phyloP scores from a whole-genome alignment of 2,797 vertebrate species.

The Triplophysa bombifrons region DNA sequence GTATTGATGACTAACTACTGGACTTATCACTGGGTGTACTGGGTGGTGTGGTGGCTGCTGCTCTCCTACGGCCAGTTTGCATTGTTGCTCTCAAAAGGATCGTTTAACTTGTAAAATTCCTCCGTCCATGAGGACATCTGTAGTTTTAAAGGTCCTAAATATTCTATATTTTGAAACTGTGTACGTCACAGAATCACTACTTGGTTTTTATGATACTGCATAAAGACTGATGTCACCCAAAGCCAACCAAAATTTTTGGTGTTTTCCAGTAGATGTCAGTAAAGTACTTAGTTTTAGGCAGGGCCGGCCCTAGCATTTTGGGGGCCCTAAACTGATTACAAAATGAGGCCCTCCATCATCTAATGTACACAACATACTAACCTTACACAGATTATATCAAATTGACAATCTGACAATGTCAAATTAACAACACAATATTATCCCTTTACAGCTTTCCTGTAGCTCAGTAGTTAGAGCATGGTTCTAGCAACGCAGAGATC shows the following conservation, averaged over 20 bases:
- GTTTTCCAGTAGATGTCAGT: slow-evolving; percentile 23
- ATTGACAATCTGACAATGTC: no score
- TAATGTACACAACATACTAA: no score
- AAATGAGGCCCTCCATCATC: no score
- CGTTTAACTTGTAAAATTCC: background rate
- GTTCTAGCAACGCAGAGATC: no score
- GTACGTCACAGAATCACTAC: background rate
- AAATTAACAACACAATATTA: no score
- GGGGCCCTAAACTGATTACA: no score
- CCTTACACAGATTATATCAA: no score
- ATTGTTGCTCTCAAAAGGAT: background rate
- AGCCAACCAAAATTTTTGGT: background rate
- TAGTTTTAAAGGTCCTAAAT: background rate
- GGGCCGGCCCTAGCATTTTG: no score
- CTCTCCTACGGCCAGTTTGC: slow-evolving; percentile 71
- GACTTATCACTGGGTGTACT: slow-evolving; percentile 85
- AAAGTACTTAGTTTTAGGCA: background rate
- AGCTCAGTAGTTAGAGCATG: no score
- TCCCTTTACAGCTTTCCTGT: no score
- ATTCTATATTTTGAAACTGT: background rate
- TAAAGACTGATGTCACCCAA: background rate
- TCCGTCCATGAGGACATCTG: background rate
- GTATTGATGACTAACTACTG: slow-evolving; percentile 77
- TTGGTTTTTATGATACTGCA: background rate
- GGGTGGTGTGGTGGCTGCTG: slow-evolving; percentile 74